Evolutionary conservation across 2,113 vertebrate genomes (phyloP).

Genomic region (Piliocolobus tephrosceles): DNA sequence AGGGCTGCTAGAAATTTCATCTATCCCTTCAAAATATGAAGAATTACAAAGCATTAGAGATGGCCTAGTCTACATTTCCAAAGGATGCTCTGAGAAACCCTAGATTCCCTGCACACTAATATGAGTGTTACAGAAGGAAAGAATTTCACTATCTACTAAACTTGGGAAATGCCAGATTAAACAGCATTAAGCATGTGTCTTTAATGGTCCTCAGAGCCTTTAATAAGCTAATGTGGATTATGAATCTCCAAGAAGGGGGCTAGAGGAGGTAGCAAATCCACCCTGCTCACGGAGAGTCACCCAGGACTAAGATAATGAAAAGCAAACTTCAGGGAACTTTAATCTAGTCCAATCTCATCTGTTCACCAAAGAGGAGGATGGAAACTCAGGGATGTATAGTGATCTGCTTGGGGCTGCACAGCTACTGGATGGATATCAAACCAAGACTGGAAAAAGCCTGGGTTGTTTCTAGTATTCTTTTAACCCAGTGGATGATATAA

Average conservation of each 20-base stretch:
- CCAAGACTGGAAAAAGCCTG: background rate
- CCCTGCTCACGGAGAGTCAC: background rate
- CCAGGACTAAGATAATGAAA: background rate
- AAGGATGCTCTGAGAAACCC: background rate
- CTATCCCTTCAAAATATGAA: background rate
- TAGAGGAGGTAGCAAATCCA: background rate
- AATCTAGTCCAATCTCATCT: background rate
- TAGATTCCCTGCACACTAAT: background rate
- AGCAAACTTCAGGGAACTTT: background rate
- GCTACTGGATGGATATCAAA: fast-evolving
- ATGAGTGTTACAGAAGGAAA: background rate
- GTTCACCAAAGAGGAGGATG: background rate
- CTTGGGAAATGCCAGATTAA: background rate
- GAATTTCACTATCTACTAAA: background rate
- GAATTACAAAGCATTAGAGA: too few species aligned
- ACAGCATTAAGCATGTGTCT: background rate
- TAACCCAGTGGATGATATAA: background rate
- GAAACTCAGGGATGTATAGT: background rate
- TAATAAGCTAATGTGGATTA: background rate
- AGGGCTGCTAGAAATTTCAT: background rate
- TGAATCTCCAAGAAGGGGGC: background rate
- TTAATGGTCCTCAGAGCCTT: background rate
- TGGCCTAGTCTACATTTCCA: background rate
- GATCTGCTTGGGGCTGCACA: background rate
- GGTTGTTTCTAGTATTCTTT: background rate